Evolutionary conservation across 2,113 vertebrate genomes (phyloP), one percentile per base, ranked within the genome.

Genomic region (Pygathrix nemaeus): DNA sequence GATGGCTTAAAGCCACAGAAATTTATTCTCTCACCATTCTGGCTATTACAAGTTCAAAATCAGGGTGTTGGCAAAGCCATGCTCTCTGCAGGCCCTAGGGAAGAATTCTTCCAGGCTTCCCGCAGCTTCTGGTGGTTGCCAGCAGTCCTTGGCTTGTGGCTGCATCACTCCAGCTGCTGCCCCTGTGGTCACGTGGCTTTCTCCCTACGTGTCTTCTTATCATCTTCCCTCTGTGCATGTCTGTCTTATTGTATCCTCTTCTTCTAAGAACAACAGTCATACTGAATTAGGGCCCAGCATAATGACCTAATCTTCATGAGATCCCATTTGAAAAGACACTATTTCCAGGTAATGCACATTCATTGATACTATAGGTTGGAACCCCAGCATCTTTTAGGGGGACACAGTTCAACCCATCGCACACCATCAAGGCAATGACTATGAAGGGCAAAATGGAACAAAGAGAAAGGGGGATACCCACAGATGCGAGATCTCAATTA

Each of bases 151-250:
- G 55, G 88, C 83, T 12, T 50, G 45, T 30, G 91, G 59, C 78
- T 4, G 13, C 38, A 0, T 38, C 82, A 10, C 57, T 43, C n/a
- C 8, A 0, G 1, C 10, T 38, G 8, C 78, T 27, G 12, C 84
- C n/a, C 55, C 55, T 0, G 0, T 8, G n/a, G 70, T 27, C 38
- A 8, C 10, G 0, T 1, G 66, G 35, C n/a, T 61, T 61, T 5
- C 30, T n/a, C 27, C n/a, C 6, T 21, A 3, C 13, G 40, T 13
- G 48, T 61, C 55, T 59, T n/a, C 11, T 2, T 35, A 5, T 0
- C 5, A 0, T 40, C 73, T 50, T 66, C 38, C 48, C 40, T 66
- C 23, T 11, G 7, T 18, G 50, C 12, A 0, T 23, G 27, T 61
- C 73, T 55, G 43, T 35, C 40, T 61, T 8, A 1, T 13, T 1